Conservation (phyloP, 1,140 invertebrate genomes). For the Drosophila nasuta region DNA sequence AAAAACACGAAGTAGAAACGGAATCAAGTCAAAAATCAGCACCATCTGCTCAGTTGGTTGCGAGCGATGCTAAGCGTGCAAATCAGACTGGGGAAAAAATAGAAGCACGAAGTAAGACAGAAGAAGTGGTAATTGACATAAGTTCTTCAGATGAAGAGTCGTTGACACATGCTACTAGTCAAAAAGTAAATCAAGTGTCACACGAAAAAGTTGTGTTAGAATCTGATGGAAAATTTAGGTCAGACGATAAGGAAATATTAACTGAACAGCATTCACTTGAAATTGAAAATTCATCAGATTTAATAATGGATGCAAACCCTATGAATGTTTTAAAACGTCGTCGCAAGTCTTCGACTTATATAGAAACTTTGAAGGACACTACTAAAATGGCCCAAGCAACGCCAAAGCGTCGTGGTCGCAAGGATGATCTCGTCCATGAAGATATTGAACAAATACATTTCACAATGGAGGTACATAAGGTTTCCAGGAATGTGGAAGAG, state of each 20-base stretch:
- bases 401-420: background rate
- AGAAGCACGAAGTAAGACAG: background rate
- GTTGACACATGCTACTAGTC: background rate
- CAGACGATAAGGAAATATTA: background rate
- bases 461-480: background rate
- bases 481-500: background rate
- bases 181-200: background rate
- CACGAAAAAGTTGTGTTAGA: background rate
- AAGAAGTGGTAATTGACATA: slow-evolving; percentile 11
- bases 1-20: too few relatives aligned
- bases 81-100: background rate
- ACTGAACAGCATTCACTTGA: background rate
- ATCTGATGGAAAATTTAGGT: background rate
- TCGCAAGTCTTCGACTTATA: background rate
- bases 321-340: background rate
- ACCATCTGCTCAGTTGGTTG: background rate
- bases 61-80: background rate
- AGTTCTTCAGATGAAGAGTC: slow-evolving; percentile 12
- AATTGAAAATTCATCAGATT: background rate
- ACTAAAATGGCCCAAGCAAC: background rate
- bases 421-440: background rate
- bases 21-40: background rate
- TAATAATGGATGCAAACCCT: background rate
- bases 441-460: background rate
- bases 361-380: background rate